Evolutionary conservation across 2,888 invertebrate species (phyloP).

Genomic region (Caenorhabditis zanzibari): DNA sequence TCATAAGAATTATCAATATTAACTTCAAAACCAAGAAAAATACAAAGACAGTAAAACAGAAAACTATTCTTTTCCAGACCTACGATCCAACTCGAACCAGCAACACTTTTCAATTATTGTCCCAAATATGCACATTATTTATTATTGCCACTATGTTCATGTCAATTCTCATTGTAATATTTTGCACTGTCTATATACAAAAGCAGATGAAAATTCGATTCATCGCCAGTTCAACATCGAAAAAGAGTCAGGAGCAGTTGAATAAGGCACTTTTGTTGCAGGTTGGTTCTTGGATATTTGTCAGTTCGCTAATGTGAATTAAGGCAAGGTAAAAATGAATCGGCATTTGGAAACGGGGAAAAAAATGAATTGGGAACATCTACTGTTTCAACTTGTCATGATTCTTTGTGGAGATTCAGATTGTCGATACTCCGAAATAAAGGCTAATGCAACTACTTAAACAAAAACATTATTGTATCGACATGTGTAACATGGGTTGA

Average conservation of each 20-base stretch:
- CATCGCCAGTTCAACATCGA: constrained; percentile 15
- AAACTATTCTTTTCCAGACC: constrained; percentile 1
- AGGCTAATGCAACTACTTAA: too few species aligned
- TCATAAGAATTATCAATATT: background rate
- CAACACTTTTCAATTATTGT: constrained; percentile 26
- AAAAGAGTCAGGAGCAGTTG: constrained; percentile 53
- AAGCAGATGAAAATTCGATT: constrained; percentile 30
- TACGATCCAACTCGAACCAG: background rate
- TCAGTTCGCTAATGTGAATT: too few species aligned
- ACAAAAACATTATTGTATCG: too few species aligned
- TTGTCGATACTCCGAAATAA: too few species aligned
- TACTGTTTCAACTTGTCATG: too few species aligned
- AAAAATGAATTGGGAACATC: too few species aligned
- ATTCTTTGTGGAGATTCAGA: too few species aligned
- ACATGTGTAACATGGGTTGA: background rate
- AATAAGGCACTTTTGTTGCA: constrained; percentile 36
- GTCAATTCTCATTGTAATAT: constrained; percentile 34
- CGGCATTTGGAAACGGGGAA: too few species aligned
- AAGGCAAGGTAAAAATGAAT: too few species aligned
- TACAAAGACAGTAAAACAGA: background rate
- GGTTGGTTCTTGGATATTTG: too few species aligned
- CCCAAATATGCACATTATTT: constrained; percentile 47
- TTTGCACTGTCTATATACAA: constrained; percentile 32
- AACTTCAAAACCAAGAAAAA: background rate
- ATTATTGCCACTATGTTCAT: constrained; percentile 38